Base-by-base conservation (phyloP, 2,888 invertebrate species). In the Glaucopsyche alexis region DNA sequence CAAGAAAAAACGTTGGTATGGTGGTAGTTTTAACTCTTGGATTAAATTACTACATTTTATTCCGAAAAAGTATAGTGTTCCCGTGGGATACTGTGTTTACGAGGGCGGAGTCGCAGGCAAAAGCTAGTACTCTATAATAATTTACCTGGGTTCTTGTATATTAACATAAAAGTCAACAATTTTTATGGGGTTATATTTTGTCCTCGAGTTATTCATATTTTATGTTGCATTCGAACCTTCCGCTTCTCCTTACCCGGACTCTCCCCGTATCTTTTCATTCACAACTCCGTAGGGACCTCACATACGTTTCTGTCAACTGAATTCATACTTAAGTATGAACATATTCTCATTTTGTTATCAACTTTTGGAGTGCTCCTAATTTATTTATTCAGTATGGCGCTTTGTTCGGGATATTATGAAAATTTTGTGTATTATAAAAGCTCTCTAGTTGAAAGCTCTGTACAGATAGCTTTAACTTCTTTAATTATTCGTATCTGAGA, bases 231-330 rank as follows among this genome's bases (percentile, higher is more conserved):
- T 60, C 9, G 29, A 55, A 8, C 65, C 65, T 40, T 42, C 14
- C n/a, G 29, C 64, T 29, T 64, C 64, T 38, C 65, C 38, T 64
- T 2, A 2, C 45, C 40, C 42, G 45, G 11, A 16, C 66, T 42
- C 55, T 11, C 55, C 19, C 19, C 19, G 67, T 67, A 45, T 45
- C 67, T 67, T 67, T 45, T 45, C 67, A 67, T 67, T 67, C 67
- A 47, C 67, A 67, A 67, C 16, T 19, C 67, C 45, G 38, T 16
- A 11, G 67, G 47, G 67, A 67, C n/a, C 45, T 29, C 11, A 19
- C 67, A 45, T 67, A 67, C 45, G 47, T 42, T 45, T 67, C 13
- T 47, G 67, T 67, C 45, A 45, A 47, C 67, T 19, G 16, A 67
- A 67, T 47, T 9, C 47, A 7, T 19, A 42, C 45, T 67, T 45